Evolutionary conservation across 2,888 invertebrate genomes (phyloP).

Genomic region (Meteorus cinctellus): DNA sequence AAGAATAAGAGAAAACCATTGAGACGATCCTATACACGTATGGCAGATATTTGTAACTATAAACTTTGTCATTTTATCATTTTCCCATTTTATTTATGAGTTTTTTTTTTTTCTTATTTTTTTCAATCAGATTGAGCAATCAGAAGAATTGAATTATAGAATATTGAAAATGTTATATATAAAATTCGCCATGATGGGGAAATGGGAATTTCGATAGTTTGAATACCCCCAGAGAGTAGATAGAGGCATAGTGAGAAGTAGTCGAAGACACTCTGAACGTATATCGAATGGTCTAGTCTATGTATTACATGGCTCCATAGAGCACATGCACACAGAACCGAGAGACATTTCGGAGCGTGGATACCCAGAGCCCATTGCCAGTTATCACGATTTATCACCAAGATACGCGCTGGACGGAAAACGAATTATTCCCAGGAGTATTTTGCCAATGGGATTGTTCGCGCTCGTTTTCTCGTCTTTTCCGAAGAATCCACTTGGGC

Average conservation of each 20-base stretch:
- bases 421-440: constrained; percentile 66
- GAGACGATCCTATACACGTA: constrained; percentile 43
- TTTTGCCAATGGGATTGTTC: constrained; percentile 53
- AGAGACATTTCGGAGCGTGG: constrained; percentile 2
- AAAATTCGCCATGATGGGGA: background rate
- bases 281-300: background rate
- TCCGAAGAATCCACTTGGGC: background rate
- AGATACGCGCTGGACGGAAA: constrained; percentile 56
- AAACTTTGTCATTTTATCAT: background rate
- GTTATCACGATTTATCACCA: constrained; percentile 65
- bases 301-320: constrained; percentile 1
- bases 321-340: constrained; percentile 13
- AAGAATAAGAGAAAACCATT: constrained; percentile 60
- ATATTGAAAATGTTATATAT: constrained; percentile 12
- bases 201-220: constrained; percentile 42
- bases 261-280: background rate
- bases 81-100: background rate
- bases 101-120: background rate
- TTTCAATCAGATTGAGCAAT: background rate
- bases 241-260: background rate
- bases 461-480: constrained; percentile 31
- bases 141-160: background rate
- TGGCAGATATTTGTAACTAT: constrained; percentile 36
- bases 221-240: constrained; percentile 40
- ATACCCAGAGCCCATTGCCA: constrained; percentile 56